Base-by-base conservation (phyloP, 2,797 vertebrate species). In the Megalops cyprinoides region DNA sequence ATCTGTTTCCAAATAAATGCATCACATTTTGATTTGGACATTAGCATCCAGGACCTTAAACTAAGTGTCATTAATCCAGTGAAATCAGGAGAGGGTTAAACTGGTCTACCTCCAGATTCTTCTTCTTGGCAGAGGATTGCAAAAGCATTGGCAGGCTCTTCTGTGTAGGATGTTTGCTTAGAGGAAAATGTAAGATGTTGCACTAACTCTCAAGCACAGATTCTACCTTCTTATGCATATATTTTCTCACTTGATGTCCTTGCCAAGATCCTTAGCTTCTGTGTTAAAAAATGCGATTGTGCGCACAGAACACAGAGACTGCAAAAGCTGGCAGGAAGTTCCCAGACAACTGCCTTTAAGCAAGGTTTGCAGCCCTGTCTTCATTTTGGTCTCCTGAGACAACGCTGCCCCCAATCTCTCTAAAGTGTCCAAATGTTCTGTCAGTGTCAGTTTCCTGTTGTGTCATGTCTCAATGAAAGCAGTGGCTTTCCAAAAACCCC, bases 231-330 rank as follows among this genome's bases (percentile, higher is more conserved):
- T 82, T 67, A 87, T 89, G 89, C 83, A 86, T 82, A 88, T 82
- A 86, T 85, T 87, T 86, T 78, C 79, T 84, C 84, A 82, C 91
- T 89, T 91, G 84, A 91, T 91, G 88, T 85, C 18, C 48, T 51
- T 87, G 91, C 91, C 91, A 93, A 88, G 86, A 89, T 88, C 77
- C 73, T 81, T 81, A 83, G 87, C 90, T 85, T 92, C 92, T 92
- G 88, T 92, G 92, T 84, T 88, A 80, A 87, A 88, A 86, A 86
- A 78, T 85, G 83, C 88, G 83, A 75, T 84, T 84, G 83, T 67
- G 31, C 80, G 81, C 79, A 80, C 74, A 75, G 84, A 90, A 90
- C 81, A 78, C 80, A 85, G 25, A 18, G 20, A 3, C 20, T 84
- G 85, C 88, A 90, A 86, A 86, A 84, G 81, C 85, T 71, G 75